Base-by-base conservation (phyloP, 1,140 invertebrate species). In the Lordiphosa mommai region DNA sequence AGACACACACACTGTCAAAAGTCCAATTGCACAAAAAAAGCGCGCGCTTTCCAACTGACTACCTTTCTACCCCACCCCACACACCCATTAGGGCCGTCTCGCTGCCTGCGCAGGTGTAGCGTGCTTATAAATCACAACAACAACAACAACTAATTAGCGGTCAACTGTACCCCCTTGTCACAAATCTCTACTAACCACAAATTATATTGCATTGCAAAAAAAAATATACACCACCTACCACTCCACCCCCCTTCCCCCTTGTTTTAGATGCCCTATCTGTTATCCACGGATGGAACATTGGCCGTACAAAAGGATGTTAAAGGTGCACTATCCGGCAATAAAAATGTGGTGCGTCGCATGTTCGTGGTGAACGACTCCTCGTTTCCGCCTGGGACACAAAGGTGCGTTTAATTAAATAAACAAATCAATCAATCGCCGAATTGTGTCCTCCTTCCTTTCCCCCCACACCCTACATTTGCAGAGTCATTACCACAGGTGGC, bases 271-370 rank as follows among this genome's bases (percentile, higher is more conserved):
- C 88, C 88, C 71, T 89, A 89, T 77, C 47, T 89, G 64, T 47
- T 88, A 71, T 74, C 86, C 58, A 86, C 88, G 61, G 88, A 89
- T 85, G 88, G 87, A 63, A 80, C 77, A 55, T 67, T 88, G 57
- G 72, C 88, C 52, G 80, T 88, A 29, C 88, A 89, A 80, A 89
- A 89, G 63, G 88, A 89, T 69, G 79, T 88, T 44, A 89, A 89
- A 65, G 84, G 76, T 36, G 74, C 72, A 47, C 68, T 89, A 23
- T 47, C 60, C 44, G 66, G 86, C 44, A 88, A 88, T 65, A 88
- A 88, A 50, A 87, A 88, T 70, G 84, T 89, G 53, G 87, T 89
- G 32, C 84, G 88, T 52, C 86, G 88, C 36, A 88, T 89, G 88
- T 88, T 87, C 52, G 80, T 89, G n/a, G 86, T 89, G 40, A 89